These are phyloP conservation scores for Camelus dromedarius DNA, from an alignment of 2,113 vertebrate genomes.

Conservation along the genomic window DNA sequence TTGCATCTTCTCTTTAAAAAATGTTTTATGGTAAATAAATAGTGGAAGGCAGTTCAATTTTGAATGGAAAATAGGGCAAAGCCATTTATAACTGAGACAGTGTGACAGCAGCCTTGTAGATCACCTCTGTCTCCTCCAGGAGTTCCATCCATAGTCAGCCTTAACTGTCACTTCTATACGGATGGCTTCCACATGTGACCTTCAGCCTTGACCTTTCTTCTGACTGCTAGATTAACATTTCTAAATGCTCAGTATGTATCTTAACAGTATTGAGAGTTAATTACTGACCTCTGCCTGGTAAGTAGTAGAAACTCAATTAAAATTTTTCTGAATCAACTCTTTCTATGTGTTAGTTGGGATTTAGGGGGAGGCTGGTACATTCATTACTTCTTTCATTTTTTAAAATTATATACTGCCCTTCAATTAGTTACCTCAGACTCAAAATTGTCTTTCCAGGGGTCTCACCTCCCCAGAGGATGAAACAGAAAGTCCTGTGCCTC, in stretches of 20 bases:
- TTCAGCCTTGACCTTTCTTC: conserved; percentile 25
- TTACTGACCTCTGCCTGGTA: not conserved
- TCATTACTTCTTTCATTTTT: not conserved
- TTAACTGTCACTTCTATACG: not conserved
- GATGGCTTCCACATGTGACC: not conserved
- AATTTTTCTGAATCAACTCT: not conserved
- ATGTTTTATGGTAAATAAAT: not conserved
- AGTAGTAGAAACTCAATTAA: conserved; percentile 26
- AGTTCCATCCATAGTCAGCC: not conserved
- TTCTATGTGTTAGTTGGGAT: not conserved
- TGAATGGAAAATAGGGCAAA: not conserved
- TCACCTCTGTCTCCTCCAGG: not conserved
- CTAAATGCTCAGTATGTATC: not conserved
- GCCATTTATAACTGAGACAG: not conserved
- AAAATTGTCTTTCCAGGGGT: not conserved
- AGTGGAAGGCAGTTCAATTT: not conserved
- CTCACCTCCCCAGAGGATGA: not conserved
- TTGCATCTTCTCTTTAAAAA: not conserved
- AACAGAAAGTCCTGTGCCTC: not conserved
- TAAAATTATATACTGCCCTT: not conserved
- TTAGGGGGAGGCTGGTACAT: not conserved
- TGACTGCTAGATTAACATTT: not conserved
- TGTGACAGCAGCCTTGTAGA: not conserved
- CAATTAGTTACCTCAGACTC: not conserved
- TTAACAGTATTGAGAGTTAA: not conserved